Evolutionary conservation across 1,140 invertebrate species (phyloP).

Genomic region (Globodera rostochiensis): DNA sequence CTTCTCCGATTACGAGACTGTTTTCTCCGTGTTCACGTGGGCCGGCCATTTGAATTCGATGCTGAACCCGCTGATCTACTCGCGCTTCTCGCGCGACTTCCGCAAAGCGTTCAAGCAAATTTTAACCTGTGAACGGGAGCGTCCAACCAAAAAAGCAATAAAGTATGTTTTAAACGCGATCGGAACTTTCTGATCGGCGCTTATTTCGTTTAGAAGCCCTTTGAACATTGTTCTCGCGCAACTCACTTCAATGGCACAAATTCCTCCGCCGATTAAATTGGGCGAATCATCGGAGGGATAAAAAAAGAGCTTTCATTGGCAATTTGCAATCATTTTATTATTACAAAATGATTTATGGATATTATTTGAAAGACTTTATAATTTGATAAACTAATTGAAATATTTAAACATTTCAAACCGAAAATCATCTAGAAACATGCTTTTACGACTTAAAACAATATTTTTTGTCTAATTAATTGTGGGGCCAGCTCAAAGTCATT

Average conservation of each 20-base stretch:
- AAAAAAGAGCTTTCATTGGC: background rate
- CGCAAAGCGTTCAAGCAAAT: conserved; percentile 65
- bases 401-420: too few species aligned
- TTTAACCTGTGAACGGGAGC: conserved; percentile 61
- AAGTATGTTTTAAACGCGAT: conserved; percentile 2
- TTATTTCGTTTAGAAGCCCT: conserved; percentile 49
- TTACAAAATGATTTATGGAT: too few species aligned
- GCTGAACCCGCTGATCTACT: conserved; percentile 53
- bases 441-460: too few species aligned
- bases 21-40: conserved; percentile 93
- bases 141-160: conserved; percentile 62
- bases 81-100: conserved; percentile 63
- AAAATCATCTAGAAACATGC: too few species aligned
- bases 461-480: too few species aligned
- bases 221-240: conserved; percentile 63
- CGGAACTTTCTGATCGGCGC: background rate
- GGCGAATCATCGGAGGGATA: conserved; percentile 2
- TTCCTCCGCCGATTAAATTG: conserved; percentile 24
- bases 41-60: conserved; percentile 95
- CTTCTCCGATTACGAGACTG: conserved; percentile 72
- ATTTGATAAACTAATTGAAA: too few species aligned
- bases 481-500: too few species aligned
- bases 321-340: too few species aligned
- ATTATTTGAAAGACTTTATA: too few species aligned
- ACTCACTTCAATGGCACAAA: conserved; percentile 59